Conservation (phyloP, 2,797 vertebrate genomes). For the Emys orbicularis region DNA sequence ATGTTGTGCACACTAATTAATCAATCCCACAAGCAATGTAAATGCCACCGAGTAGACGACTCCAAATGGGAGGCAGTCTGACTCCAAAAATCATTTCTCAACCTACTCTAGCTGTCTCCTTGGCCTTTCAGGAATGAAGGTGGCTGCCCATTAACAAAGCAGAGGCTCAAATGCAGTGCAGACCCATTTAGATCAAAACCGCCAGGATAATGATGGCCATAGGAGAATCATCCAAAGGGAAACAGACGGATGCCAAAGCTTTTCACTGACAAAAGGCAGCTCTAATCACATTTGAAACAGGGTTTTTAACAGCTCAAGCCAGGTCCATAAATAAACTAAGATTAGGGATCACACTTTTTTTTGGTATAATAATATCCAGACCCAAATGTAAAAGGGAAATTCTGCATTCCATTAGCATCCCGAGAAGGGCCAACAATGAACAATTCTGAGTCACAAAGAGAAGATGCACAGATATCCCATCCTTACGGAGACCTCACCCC, state of each 20-base stretch:
- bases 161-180: background rate
- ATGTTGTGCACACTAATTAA: background rate
- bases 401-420: conserved; percentile 2
- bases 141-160: background rate
- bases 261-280: conserved; percentile 18
- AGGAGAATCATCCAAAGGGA: background rate
- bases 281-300: background rate
- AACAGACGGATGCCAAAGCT: background rate
- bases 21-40: accelerated
- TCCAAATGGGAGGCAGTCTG: background rate
- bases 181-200: accelerated
- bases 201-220: background rate
- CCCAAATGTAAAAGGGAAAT: background rate
- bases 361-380: conserved; percentile 59
- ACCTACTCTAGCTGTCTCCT: background rate
- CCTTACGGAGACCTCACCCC: background rate
- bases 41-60: accelerated
- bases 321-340: conserved; percentile 40
- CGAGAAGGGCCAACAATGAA: background rate
- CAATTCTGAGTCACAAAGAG: background rate
- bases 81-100: background rate
- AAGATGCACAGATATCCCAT: background rate
- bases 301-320: background rate
- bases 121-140: background rate
- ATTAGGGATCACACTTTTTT: conserved; percentile 20